Percentiles rank a stretch among this genome's conserved stretches.
Evolutionary conservation across 1,140 invertebrate species (phyloP).

Genomic region (Tetramorium simillimum): DNA sequence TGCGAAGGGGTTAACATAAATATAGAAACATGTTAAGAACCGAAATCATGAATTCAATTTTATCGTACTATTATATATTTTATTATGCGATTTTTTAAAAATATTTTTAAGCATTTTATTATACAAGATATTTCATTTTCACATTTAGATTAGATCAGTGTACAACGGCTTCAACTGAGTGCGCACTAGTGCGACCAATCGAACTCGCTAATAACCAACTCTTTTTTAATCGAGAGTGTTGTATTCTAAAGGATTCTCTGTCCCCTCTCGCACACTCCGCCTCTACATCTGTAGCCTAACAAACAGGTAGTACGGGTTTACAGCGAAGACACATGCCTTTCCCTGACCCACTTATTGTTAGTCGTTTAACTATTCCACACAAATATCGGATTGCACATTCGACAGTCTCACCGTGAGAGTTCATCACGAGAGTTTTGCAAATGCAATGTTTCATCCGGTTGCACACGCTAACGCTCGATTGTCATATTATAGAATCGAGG

Average conservation of each 20-base stretch:
- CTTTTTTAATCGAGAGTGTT: background rate
- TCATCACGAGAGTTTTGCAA: background rate
- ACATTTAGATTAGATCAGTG: too few relatives aligned
- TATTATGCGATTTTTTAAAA: too few relatives aligned
- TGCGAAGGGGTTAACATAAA: too few relatives aligned
- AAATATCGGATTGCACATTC: constrained; percentile 29
- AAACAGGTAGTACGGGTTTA: constrained; percentile 49
- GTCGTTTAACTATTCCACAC: constrained; percentile 16
- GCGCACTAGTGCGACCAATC: too few relatives aligned
- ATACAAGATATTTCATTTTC: too few relatives aligned
- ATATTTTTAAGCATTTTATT: too few relatives aligned
- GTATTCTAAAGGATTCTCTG: background rate
- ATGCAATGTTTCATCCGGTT: background rate
- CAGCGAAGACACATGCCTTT: constrained; percentile 33
- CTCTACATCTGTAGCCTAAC: background rate
- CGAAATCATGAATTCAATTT: too few relatives aligned
- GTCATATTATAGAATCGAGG: background rate
- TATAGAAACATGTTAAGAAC: too few relatives aligned
- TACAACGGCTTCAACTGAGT: too few relatives aligned
- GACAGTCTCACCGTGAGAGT: background rate
- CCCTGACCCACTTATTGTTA: constrained; percentile 58
- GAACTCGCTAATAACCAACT: background rate
- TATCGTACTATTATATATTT: too few relatives aligned
- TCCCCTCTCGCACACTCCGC: background rate
- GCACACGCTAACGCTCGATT: too few relatives aligned